These are phyloP conservation scores for Elysia crispata DNA, from an alignment of 2,888 invertebrate genomes.

Conservation along the genomic window DNA sequence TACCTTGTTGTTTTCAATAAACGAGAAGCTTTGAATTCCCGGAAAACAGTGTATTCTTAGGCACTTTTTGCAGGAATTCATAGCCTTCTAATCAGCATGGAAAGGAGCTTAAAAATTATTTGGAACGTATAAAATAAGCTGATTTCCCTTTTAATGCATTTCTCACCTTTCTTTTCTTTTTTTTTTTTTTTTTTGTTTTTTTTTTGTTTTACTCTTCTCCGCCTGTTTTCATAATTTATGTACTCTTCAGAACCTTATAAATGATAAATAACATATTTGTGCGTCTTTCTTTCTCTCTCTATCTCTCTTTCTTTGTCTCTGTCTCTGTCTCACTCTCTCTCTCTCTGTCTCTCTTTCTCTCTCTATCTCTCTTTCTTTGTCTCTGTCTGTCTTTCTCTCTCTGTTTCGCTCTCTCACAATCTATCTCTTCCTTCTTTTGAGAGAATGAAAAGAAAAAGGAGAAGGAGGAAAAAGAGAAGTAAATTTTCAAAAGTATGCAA, in stretches of 20 bases:
- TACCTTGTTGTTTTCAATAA: background rate
- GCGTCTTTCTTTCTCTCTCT: background rate
- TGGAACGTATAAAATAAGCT: no score
- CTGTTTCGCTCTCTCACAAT: background rate
- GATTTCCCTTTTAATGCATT: background rate
- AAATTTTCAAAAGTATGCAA: no score
- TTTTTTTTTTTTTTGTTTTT: background rate
- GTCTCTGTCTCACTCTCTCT: background rate
- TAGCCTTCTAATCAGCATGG: no score
- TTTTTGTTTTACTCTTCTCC: background rate
- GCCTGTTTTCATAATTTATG: background rate
- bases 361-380: background rate
- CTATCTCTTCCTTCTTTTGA: no score
- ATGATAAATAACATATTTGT: background rate
- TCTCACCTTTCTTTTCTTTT: background rate
- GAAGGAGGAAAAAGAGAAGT: no score
- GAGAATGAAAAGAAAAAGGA: no score
- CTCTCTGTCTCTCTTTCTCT: background rate
- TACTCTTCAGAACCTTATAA: background rate
- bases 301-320: background rate
- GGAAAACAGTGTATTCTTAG: background rate
- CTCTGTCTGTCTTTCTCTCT: background rate
- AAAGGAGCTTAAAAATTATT: no score
- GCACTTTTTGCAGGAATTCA: background rate
- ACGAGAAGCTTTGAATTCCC: background rate